A percentile compares a stretch with the other conserved stretches of the same genome.
Conservation (phyloP, 2,797 vertebrate genomes). For the Cryptoprocta ferox region DNA sequence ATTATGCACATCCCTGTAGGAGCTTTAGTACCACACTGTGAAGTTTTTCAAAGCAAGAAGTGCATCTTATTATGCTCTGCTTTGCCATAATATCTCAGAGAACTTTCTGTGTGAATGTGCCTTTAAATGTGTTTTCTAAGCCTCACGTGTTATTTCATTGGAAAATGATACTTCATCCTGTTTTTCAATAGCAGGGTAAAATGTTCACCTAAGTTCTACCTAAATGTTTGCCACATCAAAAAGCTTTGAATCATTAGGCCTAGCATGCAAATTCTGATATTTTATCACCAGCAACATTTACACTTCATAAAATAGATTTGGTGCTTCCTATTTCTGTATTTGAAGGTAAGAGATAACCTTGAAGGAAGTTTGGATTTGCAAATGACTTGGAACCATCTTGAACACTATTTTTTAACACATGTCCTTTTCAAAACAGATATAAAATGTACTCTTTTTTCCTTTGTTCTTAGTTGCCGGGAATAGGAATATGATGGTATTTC, state of each 20-base stretch:
- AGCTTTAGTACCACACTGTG: not conserved
- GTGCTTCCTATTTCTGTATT: slow-evolving; percentile 53
- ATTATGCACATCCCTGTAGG: not conserved
- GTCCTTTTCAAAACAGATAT: slow-evolving; percentile 68
- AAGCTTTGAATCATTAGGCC: slow-evolving; percentile 1
- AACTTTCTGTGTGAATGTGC: not conserved
- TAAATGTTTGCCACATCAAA: slow-evolving; percentile 26
- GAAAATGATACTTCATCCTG: not conserved
- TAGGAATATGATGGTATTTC: slow-evolving; percentile 28
- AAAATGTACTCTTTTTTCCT: slow-evolving; percentile 35
- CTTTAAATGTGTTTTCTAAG: not conserved
- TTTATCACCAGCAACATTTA: slow-evolving; percentile 54
- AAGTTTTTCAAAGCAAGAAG: not conserved
- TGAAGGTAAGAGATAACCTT: slow-evolving; percentile 59
- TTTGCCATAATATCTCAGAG: not conserved
- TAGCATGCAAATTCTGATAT: slow-evolving; percentile 65
- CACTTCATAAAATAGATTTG: slow-evolving; percentile 42
- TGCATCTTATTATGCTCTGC: not conserved
- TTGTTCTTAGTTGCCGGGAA: slow-evolving; percentile 60
- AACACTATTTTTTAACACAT: slow-evolving; percentile 15
- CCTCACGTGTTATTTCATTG: not conserved
- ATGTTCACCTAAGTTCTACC: slow-evolving; percentile 29
- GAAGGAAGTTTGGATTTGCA: slow-evolving; percentile 67
- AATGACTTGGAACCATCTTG: slow-evolving; percentile 65
- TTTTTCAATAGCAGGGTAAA: not conserved